Base-by-base conservation (phyloP, 2,113 vertebrate genomes). In the Callaeas wilsoni region DNA sequence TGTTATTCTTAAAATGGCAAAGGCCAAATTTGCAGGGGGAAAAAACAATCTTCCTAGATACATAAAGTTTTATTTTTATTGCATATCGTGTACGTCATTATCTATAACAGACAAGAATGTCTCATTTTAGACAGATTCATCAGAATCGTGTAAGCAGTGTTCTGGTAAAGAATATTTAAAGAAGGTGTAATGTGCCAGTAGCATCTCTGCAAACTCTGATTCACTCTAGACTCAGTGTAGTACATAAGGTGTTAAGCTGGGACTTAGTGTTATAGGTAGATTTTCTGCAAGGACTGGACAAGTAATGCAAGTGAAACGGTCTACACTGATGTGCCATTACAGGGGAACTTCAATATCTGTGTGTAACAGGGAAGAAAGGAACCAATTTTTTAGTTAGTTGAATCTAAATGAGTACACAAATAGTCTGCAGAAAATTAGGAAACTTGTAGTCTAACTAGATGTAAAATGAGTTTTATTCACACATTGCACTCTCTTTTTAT, bases 161-260 rank as follows among this genome's bases (percentile, higher is more conserved):
- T 91, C 39, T 78, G 60, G 75, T 78, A 52, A 77, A 85, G 63
- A 55, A 42, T 75, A 65, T 74, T 97, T 79, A 64, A 78, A 89
- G 32, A n/a, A 35, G 29, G 20, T 80, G 25, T 52, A 87, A 35
- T 39, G 47, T 91, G 67, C 26, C 26, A 92, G 30, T 26, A 83
- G 50, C 32, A 32, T 53, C 47, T 89, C 53, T 69, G 10, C 46
- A 62, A 79, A 46, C 18, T 68, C 16, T 26, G 17, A 44, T 90
- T 84, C 46, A 16, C 32, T 56, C 32, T 44, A 47, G 29, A 33
- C 12, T 35, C 46, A 75, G 47, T 41, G 32, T 69, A 70, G 41
- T 63, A 30, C 13, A 21, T 35, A 82, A 30, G 4, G 6, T 37
- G 9, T 74, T 78, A 92, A 95, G 33, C 25, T 50, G 76, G 63